Evolutionary conservation across 1,140 invertebrate genomes (phyloP).

Genomic region (Achatina immaculata): DNA sequence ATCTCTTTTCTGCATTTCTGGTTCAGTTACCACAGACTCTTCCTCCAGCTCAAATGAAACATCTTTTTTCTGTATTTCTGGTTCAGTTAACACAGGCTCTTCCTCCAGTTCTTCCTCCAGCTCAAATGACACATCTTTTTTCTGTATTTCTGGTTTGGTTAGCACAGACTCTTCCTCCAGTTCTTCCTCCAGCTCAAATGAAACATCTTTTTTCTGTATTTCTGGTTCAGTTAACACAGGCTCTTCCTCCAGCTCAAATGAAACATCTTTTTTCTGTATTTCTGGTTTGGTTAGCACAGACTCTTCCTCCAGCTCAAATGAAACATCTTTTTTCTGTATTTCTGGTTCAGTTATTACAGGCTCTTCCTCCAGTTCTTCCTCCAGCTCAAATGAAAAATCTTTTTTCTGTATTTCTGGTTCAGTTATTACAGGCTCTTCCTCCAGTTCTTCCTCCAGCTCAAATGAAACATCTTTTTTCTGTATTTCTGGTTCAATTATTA

Average conservation of each 20-base stretch:
- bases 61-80: not conserved
- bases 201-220: not conserved
- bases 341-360: too few relatives aligned
- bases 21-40: not conserved
- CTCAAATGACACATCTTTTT: too few relatives aligned
- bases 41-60: too few relatives aligned
- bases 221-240: not conserved
- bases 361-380: not conserved
- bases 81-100: not conserved
- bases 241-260: too few relatives aligned
- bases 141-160: too few relatives aligned
- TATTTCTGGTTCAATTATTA: not conserved
- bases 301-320: too few relatives aligned
- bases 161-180: too few relatives aligned
- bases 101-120: too few relatives aligned
- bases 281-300: not conserved
- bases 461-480: not conserved
- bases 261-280: not conserved
- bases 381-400: not conserved
- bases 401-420: not conserved
- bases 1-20: not conserved
- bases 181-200: not conserved
- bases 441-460: too few relatives aligned
- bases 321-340: too few relatives aligned
- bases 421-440: not conserved